Evolutionary conservation across 2,888 invertebrate genomes (phyloP).

Genomic region (Nycteola revayana): DNA sequence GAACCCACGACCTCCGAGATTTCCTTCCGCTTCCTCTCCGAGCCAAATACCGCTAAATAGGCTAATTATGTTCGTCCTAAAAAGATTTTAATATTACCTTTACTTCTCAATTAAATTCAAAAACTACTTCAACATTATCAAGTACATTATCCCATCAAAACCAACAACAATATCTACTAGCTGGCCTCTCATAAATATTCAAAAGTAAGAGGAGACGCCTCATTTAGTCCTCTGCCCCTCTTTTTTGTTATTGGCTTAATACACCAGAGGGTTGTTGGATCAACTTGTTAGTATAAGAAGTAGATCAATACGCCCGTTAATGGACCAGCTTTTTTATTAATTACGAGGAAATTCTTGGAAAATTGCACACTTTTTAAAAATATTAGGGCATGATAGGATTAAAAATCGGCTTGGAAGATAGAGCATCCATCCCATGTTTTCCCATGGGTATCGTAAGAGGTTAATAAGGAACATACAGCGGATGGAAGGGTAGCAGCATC

Average conservation of each 20-base stretch:
- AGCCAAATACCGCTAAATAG: too few species aligned
- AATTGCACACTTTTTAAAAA: constrained; percentile 18
- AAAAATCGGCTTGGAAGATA: too few species aligned
- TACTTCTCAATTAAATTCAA: too few species aligned
- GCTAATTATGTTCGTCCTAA: too few species aligned
- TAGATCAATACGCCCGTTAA: constrained; percentile 68
- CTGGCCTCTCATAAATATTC: constrained; percentile 77
- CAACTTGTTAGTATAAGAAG: constrained; percentile 60
- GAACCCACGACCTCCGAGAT: too few species aligned
- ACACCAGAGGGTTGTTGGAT: constrained; percentile 71
- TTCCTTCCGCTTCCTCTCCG: too few species aligned
- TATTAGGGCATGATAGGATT: too few species aligned
- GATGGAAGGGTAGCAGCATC: too few species aligned
- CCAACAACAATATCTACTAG: constrained; percentile 46
- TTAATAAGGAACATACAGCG: too few species aligned
- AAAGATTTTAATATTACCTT: too few species aligned
- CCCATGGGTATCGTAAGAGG: too few species aligned
- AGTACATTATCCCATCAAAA: constrained; percentile 48
- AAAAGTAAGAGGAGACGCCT: constrained; percentile 72
- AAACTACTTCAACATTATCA: neutral
- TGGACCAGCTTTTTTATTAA: constrained; percentile 71
- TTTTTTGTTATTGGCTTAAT: constrained; percentile 78
- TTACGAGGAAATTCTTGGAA: constrained; percentile 46
- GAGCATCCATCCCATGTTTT: too few species aligned
- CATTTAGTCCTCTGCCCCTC: constrained; percentile 73